Evolutionary conservation across 2,888 invertebrate genomes (phyloP), one percentile per base, ranked within the genome.

Genomic region (Volucella inflata): DNA sequence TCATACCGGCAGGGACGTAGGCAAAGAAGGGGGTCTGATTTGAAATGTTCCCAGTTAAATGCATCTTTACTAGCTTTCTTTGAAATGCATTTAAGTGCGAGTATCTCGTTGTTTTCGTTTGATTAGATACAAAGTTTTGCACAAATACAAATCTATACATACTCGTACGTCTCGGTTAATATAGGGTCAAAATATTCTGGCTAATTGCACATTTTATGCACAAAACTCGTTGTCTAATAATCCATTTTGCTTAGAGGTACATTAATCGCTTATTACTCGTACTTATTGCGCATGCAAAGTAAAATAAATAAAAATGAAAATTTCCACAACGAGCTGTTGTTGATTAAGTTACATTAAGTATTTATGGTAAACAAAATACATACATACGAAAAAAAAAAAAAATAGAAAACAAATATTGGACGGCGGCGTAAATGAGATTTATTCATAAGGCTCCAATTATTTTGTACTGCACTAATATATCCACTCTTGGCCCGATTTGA

Each of bases 361-460:
- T 68, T 46, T 57, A 51, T 4, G 40, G 21, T 14, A 38, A 36
- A 6, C 30, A 30, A 30, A 30, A 30, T 30, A 30, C 30, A 30
- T 6, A 30, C 2, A 6, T 6, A 30, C 14, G 30, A 14, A 57
- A 59, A 59, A 76, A 14, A 59, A 57, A 55, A 53, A 64, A 46
- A 64, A 57, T 11, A 62, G 6, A 30, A 17, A 46, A 30, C 8
- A 21, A 62, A 62, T 21, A 65, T 38, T 14, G 14, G 12, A 14
- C 40, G 14, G 64, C 40, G 14, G 64, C 51, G 55, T 53, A 74
- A 67, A 72, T 64, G 67, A 62, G 74, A 72, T 80, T 80, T 80
- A 80, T 74, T 79, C 72, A 72, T 72, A 80, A 72, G 79, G 68
- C 72, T 67, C 79, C 79, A 80, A 74, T 74, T 80, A 80, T 80